phyloP scores from a whole-genome alignment of 2,797 vertebrate species.

The Sebastes itinus region DNA sequence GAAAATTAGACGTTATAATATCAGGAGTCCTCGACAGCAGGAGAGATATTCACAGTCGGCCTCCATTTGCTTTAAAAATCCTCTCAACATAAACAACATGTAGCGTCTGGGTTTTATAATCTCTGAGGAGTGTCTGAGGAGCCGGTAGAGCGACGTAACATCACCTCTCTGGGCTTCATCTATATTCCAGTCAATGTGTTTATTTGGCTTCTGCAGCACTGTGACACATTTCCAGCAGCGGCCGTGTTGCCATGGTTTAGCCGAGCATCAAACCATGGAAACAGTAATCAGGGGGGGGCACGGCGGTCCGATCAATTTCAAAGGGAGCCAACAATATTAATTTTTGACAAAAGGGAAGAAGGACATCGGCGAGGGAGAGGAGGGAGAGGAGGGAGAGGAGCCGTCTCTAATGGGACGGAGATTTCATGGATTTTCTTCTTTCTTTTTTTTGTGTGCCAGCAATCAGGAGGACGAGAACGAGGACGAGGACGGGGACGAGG shows the following conservation, averaged over 20 bases:
- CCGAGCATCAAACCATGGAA: constrained; percentile 61
- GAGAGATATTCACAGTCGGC: neutral
- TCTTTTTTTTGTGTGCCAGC: neutral
- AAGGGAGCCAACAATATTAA: constrained; percentile 46
- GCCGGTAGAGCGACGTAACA: neutral
- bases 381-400: neutral
- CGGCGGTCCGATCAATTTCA: constrained; percentile 53
- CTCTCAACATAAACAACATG: neutral
- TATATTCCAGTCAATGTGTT: constrained; percentile 31
- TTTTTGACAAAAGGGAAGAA: constrained; percentile 36
- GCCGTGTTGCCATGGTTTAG: constrained; percentile 53
- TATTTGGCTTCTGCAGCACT: constrained; percentile 36
- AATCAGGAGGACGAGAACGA: neutral
- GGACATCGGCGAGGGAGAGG: neutral
- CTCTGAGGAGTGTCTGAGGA: neutral
- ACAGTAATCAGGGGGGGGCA: constrained; percentile 44
- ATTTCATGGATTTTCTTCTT: neutral
- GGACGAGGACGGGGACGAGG: neutral
- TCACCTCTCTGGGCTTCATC: constrained; percentile 22
- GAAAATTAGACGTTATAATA: neutral
- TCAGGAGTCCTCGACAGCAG: neutral
- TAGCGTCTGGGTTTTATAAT: neutral
- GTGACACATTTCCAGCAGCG: constrained; percentile 29
- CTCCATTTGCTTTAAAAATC: neutral
- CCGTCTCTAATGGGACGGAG: neutral